These are phyloP conservation scores for Imbricaverruca yamaguchii DNA, from an alignment of 2,888 invertebrate species.

Conservation along the genomic window DNA sequence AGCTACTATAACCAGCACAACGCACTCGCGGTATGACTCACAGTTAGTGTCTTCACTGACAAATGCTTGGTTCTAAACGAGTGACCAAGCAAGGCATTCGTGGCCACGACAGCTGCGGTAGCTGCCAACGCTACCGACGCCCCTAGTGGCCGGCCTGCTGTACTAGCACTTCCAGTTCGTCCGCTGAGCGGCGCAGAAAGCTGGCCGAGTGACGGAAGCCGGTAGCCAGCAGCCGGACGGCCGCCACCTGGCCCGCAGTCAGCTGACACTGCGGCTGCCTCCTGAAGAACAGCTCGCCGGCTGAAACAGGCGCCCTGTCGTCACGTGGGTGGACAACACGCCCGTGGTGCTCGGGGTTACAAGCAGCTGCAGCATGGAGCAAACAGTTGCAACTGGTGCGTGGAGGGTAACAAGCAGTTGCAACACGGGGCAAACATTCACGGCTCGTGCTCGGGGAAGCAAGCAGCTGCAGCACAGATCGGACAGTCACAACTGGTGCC, in stretches of 20 bases:
- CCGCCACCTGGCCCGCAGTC: constrained; percentile 82
- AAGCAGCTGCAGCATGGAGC: neutral
- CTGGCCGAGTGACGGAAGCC: constrained; percentile 95
- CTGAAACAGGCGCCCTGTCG: constrained; percentile 9
- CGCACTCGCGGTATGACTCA: too few relatives aligned
- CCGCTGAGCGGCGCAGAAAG: constrained; percentile 85
- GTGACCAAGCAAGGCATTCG: too few relatives aligned
- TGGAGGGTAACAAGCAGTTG: neutral
- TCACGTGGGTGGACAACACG: neutral
- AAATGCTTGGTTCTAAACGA: too few relatives aligned
- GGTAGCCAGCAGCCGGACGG: constrained; percentile 86
- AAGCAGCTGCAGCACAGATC: too few relatives aligned
- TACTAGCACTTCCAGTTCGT: constrained; percentile 83
- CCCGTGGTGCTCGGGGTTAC: neutral
- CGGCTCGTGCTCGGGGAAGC: too few relatives aligned
- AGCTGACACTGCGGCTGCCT: constrained; percentile 57
- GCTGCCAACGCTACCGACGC: too few relatives aligned
- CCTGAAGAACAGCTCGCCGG: constrained; percentile 15
- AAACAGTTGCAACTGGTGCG: neutral
- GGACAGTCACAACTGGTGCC: too few relatives aligned
- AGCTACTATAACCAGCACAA: too few relatives aligned
- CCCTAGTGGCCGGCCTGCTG: constrained; percentile 26
- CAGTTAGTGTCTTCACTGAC: too few relatives aligned
- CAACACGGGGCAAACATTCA: too few relatives aligned
- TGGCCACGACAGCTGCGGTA: too few relatives aligned